Evolutionary conservation across 2,797 vertebrate genomes (phyloP), one percentile per base, ranked within the genome.

Genomic region (Sorex maritimensis): DNA sequence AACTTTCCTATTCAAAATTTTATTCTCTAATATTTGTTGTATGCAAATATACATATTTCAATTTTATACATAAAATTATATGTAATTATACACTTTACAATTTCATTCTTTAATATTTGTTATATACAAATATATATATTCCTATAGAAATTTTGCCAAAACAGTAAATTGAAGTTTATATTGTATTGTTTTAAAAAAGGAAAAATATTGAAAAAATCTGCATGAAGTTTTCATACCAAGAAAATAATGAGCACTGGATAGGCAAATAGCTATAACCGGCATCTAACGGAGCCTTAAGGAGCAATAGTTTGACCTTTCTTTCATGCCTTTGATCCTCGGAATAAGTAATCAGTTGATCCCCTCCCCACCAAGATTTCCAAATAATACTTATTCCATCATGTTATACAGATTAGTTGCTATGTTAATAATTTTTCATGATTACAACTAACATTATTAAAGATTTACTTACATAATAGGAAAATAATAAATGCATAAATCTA

Each of bases 391-490:
- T 44, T 41, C 24, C 19, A 75, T 7, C 72, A 6, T 41, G 26
- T 58, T 63, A 79, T 9, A 19, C 10, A 79, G 8, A 69, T 3
- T 34, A 52, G 21, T 41, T 44, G 46, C 5, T 34, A 79, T 78
- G n/a, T 81, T 81, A 77, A 75, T 38, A 73, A 65, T 72, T 77
- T 88, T 81, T 87, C 7, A 87, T 28, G 4, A 82, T 80, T 90
- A 58, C 49, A 84, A 87, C 68, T 91, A 91, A 75, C 55, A 68
- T 85, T 49, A 73, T 55, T 19, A 92, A 85, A 88, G 49, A 72
- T 30, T 85, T 83, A 83, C 67, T 92, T 68, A 68, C 30, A 82
- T 84, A 81, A 77, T 65, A 46, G 55, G 17, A 12, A 90, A 90
- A 85, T 74, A 81, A 86, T 0, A 23, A 41, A 83, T 24, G 69